These are phyloP conservation scores for Eubucco bourcierii DNA, from an alignment of 2,113 vertebrate genomes.

Conservation along the genomic window DNA sequence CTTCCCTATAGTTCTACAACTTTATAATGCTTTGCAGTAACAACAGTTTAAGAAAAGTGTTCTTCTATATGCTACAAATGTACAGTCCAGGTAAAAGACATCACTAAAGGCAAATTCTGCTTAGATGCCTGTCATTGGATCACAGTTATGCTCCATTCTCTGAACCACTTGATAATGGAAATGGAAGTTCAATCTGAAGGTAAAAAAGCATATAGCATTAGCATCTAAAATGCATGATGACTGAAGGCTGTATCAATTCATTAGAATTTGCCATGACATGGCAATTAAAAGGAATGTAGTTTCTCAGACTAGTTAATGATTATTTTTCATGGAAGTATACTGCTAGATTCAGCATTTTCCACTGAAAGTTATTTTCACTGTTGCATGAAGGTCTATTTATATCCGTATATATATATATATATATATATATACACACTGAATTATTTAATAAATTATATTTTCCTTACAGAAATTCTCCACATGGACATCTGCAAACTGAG, in stretches of 20 bases:
- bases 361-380: not conserved
- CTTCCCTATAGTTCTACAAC: too few relatives aligned
- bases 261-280: not conserved
- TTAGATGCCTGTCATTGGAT: not conserved
- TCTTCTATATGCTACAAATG: too few relatives aligned
- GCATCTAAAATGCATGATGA: not conserved
- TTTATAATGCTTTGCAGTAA: too few relatives aligned
- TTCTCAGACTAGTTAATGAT: not conserved
- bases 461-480: slow-evolving; percentile 6
- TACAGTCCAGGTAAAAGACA: not conserved
- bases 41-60: too few relatives aligned
- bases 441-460: not conserved
- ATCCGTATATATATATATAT: not conserved
- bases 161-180: not conserved
- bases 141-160: not conserved
- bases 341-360: not conserved
- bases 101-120: not conserved
- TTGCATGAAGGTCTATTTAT: not conserved
- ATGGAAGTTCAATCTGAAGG: not conserved
- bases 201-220: not conserved
- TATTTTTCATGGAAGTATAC: not conserved
- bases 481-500: not conserved
- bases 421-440: not conserved
- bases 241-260: not conserved
- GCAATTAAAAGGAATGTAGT: not conserved